Conservation (phyloP, 2,113 vertebrate species). For the Labeo catla region DNA sequence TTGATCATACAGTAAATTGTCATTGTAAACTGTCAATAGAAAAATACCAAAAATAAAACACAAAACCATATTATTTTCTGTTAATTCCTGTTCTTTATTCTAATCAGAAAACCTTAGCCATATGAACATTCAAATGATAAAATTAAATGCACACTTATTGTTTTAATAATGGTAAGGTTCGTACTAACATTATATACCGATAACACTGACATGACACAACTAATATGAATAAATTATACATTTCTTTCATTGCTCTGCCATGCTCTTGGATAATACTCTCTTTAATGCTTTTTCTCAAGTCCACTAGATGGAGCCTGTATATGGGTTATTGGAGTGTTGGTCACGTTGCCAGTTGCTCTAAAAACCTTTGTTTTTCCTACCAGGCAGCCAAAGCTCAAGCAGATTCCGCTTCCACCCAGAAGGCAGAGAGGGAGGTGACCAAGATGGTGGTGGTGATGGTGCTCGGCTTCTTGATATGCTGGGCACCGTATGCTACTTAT, state of each 20-base stretch:
- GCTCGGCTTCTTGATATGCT: slow-evolving; percentile 77
- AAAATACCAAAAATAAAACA: background rate
- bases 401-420: slow-evolving; percentile 78
- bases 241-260: background rate
- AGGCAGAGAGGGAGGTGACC: slow-evolving; percentile 77
- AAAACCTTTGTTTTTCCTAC: background rate
- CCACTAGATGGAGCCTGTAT: slow-evolving; percentile 21
- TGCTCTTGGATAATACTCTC: background rate
- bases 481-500: slow-evolving; percentile 73
- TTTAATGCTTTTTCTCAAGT: background rate
- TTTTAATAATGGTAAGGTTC: background rate
- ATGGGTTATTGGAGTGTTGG: background rate
- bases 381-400: slow-evolving; percentile 78
- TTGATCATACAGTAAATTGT: too few relatives aligned
- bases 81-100: background rate
- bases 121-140: background rate
- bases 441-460: slow-evolving; percentile 80
- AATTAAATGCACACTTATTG: background rate
- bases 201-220: background rate
- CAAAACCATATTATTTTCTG: background rate
- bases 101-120: background rate
- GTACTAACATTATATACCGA: background rate
- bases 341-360: background rate
- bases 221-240: background rate
- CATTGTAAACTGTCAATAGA: too few relatives aligned